Evolutionary conservation across 2,797 vertebrate genomes (phyloP), one percentile per base, ranked within the genome.

Genomic region (Siniperca scherzeri): DNA sequence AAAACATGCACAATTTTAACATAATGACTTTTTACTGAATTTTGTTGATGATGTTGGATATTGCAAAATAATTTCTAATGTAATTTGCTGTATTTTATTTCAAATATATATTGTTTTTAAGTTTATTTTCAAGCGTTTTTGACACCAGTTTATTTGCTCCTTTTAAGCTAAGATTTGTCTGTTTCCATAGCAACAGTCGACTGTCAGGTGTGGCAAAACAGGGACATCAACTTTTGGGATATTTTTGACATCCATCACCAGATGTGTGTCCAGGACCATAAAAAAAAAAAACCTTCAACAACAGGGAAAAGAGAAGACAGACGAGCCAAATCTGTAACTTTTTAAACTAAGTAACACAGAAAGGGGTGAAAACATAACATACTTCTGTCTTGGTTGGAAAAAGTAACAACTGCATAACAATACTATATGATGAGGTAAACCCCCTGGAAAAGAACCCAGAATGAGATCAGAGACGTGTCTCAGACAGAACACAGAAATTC

Each of bases 381-480:
- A 22, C 19, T 21, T 25, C 12, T 52, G 16, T 62, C 68, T 67
- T 7, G 46, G 22, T 0, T 76, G 64, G 82, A 61, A 80, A 83
- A 48, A 30, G 3, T 25, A 25, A 66, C 27, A 14, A 19, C 68
- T 56, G 14, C 56, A 68, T 59, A 80, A 36, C 38, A 76, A 73
- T 25, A 70, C 40, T 44, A 1, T 30, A 36, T 36, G 66, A 75
- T 48, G 72, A 83, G n/a, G 30, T 27, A 21, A 68, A 66, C 22
- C 13, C 3, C 16, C 12, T 25, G 14, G 27, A 17, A 19, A 0
- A 19, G 62, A 46, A 52, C n/a, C 14, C 10, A 16, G 46, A 42
- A 36, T 84, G 85, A 90, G 67, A 69, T 90, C 85, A 85, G 77
- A 50, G 71, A n/a, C 30, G 40, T 25, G 59, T 73, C 67, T 77